These are phyloP conservation scores for Meriones psammophilus DNA, from an alignment of 2,797 vertebrate species.

Conservation along the genomic window DNA sequence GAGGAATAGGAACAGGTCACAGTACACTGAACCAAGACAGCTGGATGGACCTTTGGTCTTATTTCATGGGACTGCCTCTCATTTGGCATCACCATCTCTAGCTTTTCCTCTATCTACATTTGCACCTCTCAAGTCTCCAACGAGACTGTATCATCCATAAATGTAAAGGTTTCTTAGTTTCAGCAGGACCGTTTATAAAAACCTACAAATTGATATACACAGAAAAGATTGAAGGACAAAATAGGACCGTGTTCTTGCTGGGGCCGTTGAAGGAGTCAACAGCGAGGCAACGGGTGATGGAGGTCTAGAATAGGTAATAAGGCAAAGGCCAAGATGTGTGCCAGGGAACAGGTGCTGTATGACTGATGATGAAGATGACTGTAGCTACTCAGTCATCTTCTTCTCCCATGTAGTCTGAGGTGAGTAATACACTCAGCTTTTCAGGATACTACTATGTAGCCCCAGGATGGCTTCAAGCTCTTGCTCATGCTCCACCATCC, in stretches of 20 bases:
- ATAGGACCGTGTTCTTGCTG: background rate
- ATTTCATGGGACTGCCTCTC: background rate
- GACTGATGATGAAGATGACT: background rate
- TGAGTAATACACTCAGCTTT: background rate
- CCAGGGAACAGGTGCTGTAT: background rate
- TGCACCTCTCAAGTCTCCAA: background rate
- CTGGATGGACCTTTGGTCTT: background rate
- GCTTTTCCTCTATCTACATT: background rate
- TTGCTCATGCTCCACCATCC: background rate
- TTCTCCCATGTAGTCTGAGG: background rate
- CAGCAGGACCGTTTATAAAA: background rate
- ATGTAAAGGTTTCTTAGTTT: background rate
- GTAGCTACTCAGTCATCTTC: background rate
- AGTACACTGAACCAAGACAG: background rate
- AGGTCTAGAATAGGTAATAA: no score
- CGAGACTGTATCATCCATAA: background rate
- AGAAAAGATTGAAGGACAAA: background rate
- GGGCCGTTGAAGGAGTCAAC: background rate
- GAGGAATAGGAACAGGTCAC: background rate
- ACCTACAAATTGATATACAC: background rate
- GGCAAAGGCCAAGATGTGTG: background rate
- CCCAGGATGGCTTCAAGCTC: background rate
- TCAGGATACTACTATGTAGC: background rate
- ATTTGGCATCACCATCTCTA: background rate
- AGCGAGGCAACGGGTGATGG: background rate